phyloP scores from a whole-genome alignment of 2,113 vertebrate species.

The Gnathonemus echidnorhynchus region DNA sequence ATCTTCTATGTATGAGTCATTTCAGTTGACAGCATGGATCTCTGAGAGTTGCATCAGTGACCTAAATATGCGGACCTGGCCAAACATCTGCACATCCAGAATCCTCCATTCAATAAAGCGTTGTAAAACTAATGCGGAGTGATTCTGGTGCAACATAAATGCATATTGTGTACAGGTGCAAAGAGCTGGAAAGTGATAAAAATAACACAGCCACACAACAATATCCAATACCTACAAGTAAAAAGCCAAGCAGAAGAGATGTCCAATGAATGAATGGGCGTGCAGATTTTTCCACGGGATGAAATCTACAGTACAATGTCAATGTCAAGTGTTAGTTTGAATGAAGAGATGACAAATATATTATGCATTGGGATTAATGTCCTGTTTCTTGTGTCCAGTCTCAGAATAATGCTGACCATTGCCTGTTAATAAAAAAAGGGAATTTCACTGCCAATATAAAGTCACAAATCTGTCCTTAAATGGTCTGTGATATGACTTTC shows the following conservation, averaged over 20 bases:
- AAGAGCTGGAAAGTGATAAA: neutral
- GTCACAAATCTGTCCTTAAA: neutral
- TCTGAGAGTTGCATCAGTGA: neutral
- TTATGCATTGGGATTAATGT: neutral
- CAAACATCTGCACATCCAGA: neutral
- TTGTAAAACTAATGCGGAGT: neutral
- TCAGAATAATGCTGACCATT: neutral
- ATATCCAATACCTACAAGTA: neutral
- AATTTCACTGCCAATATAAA: neutral
- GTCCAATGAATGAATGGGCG: neutral
- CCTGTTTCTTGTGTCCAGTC: neutral
- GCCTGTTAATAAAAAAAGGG: neutral
- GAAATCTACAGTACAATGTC: neutral
- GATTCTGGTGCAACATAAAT: neutral
- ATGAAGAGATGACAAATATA: neutral
- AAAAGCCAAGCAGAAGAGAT: neutral
- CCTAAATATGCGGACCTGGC: neutral
- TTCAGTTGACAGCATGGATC: neutral
- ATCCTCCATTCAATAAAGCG: neutral
- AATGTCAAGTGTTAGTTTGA: neutral
- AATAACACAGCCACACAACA: neutral
- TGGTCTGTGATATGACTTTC: neutral
- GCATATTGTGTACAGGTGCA: neutral
- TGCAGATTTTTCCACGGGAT: neutral
- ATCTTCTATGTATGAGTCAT: neutral